Percentiles rank a stretch among this genome's conserved stretches.
Evolutionary conservation across 2,888 invertebrate species (phyloP).

Genomic region (Rhodophaea formosa): DNA sequence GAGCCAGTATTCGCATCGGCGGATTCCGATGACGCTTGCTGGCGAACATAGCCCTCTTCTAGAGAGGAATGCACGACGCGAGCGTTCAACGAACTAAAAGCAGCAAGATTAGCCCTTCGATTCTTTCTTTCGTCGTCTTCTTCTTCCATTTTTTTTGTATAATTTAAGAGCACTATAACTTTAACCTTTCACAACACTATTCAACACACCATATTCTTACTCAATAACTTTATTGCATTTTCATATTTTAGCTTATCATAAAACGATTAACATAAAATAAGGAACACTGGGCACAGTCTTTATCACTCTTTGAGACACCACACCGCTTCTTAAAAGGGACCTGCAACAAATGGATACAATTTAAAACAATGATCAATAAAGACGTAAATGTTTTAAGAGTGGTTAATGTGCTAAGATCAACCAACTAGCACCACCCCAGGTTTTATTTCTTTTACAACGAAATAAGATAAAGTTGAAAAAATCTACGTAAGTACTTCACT

Average conservation of each 20-base stretch:
- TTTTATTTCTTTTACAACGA: no score
- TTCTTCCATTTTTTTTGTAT: conserved; percentile 64
- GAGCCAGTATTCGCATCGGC: conserved; percentile 76
- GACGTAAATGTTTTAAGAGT: neutral
- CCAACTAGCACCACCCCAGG: no score
- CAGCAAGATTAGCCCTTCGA: conserved; percentile 61
- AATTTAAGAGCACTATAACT: conserved; percentile 41
- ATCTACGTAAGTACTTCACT: no score
- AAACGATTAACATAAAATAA: conserved; percentile 64
- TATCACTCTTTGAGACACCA: conserved; percentile 75
- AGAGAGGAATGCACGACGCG: conserved; percentile 65
- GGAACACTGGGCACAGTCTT: conserved; percentile 80
- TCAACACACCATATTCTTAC: conserved; percentile 63
- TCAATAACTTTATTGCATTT: conserved; percentile 64
- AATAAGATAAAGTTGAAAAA: no score
- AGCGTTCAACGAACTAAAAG: conserved; percentile 60
- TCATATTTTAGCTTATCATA: conserved; percentile 58
- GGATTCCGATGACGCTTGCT: conserved; percentile 81
- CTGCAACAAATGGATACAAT: conserved; percentile 63
- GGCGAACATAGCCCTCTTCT: conserved; percentile 59
- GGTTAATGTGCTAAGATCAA: no score
- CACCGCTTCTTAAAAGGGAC: conserved; percentile 57
- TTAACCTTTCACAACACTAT: conserved; percentile 55
- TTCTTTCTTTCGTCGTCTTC: conserved; percentile 69
- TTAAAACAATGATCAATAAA: conserved; percentile 1